phyloP scores from a whole-genome alignment of 2,888 invertebrate species.

The Papilio protenor region DNA sequence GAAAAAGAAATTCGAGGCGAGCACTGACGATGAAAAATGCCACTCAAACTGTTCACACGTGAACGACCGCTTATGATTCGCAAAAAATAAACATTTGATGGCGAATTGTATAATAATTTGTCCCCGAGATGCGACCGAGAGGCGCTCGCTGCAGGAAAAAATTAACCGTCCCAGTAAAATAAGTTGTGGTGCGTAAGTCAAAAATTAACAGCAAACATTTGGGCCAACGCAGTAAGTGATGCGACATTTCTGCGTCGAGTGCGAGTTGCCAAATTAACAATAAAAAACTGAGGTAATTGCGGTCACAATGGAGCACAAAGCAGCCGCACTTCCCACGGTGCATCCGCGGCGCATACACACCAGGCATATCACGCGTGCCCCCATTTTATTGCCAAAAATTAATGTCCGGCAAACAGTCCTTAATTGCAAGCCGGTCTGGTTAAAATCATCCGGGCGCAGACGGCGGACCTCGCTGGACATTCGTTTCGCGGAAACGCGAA shows the following conservation, averaged over 20 bases:
- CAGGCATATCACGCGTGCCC: slow-evolving; percentile 59
- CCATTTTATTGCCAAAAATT: slow-evolving; percentile 84
- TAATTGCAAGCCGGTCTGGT: slow-evolving; percentile 79
- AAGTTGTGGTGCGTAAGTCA: slow-evolving; percentile 66
- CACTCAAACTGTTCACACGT: slow-evolving; percentile 71
- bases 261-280: slow-evolving; percentile 66
- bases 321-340: slow-evolving; percentile 81
- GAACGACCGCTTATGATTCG: slow-evolving; percentile 69
- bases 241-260: slow-evolving; percentile 78
- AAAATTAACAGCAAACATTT: slow-evolving; percentile 77
- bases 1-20: slow-evolving; percentile 59
- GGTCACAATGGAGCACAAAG: slow-evolving; percentile 80
- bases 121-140: slow-evolving; percentile 49
- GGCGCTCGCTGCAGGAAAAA: slow-evolving; percentile 42
- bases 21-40: slow-evolving; percentile 69
- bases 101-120: slow-evolving; percentile 56
- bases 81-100: slow-evolving; percentile 63
- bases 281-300: slow-evolving; percentile 77
- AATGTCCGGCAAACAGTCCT: slow-evolving; percentile 82
- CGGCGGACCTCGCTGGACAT: slow-evolving; percentile 60
- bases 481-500: slow-evolving; percentile 67
- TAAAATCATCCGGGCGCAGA: slow-evolving; percentile 58
- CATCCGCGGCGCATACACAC: slow-evolving; percentile 74
- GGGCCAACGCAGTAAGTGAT: slow-evolving; percentile 73
- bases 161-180: slow-evolving; percentile 56